phyloP scores from a whole-genome alignment of 2,113 vertebrate species.

The Holacanthus passer region DNA sequence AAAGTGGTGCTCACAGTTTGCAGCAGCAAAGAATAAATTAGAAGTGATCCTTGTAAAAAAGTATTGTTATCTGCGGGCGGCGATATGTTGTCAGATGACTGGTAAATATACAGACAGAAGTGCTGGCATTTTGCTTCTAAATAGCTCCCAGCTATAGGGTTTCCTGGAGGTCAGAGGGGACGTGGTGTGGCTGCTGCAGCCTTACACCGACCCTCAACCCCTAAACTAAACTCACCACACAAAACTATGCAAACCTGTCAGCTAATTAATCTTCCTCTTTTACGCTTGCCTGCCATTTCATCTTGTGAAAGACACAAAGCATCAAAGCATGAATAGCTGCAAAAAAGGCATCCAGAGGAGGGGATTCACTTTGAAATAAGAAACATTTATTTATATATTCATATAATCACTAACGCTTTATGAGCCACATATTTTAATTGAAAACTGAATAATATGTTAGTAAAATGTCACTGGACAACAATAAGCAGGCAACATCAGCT shows the following conservation, averaged over 20 bases:
- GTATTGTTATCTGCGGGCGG: constrained; percentile 41
- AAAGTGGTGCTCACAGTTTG: constrained; percentile 9
- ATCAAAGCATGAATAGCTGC: not conserved
- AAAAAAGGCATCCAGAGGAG: not conserved
- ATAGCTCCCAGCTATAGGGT: constrained; percentile 69
- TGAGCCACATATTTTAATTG: not conserved
- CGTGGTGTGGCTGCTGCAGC: constrained; percentile 63
- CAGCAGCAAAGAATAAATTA: constrained; percentile 26
- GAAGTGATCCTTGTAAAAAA: constrained; percentile 30
- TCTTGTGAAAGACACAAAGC: constrained; percentile 3
- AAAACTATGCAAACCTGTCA: constrained; percentile 75
- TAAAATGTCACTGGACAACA: not conserved
- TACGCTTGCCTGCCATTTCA: not conserved
- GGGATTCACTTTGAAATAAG: not conserved
- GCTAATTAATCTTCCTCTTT: constrained; percentile 60
- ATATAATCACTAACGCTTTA: not conserved
- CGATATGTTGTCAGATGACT: constrained; percentile 39
- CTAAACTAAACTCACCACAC: constrained; percentile 75
- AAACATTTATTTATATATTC: not conserved
- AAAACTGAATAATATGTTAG: not conserved
- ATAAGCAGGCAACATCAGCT: not conserved
- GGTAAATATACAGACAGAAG: constrained; percentile 63
- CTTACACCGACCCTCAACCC: constrained; percentile 64
- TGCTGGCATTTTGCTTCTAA: constrained; percentile 62
- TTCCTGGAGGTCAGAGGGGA: constrained; percentile 69